A percentile compares a stretch with the other conserved stretches of the same genome.
phyloP scores from a whole-genome alignment of 92 coral and sea anemone genomes.

The Heliopora coerulea region DNA sequence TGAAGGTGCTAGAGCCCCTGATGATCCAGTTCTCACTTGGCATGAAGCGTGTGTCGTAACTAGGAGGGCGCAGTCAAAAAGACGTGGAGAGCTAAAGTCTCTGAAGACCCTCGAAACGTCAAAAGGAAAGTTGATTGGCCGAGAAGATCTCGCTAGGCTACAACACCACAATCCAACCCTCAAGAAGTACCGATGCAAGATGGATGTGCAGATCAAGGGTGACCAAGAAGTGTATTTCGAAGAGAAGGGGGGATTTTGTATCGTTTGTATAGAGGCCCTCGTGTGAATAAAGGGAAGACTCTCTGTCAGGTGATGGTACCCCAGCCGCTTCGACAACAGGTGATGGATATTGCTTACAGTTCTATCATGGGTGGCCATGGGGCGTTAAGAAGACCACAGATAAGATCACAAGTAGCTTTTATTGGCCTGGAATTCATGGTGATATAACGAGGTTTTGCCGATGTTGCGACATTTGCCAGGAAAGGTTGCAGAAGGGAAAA shows the following conservation, averaged over 20 bases:
- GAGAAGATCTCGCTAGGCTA: conserved; percentile 39
- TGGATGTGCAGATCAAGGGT: conserved; percentile 7
- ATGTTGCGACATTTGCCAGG: conserved; percentile 63
- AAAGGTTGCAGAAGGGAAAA: too few species aligned
- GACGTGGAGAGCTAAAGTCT: too few species aligned
- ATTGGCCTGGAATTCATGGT: conserved; percentile 47
- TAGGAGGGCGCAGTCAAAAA: too few species aligned
- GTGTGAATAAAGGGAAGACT: neutral
- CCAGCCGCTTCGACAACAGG: conserved; percentile 22
- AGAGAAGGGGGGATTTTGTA: conserved; percentile 16
- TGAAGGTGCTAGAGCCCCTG: too few species aligned
- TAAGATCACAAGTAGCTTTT: conserved; percentile 34
- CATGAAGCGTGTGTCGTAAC: too few species aligned
- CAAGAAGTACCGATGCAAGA: conserved; percentile 36
- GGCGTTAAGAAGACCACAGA: conserved; percentile 58
- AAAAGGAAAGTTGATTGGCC: too few species aligned
- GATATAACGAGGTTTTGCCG: conserved; percentile 45
- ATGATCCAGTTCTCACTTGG: too few species aligned
- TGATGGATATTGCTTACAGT: conserved; percentile 29
- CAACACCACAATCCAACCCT: conserved; percentile 41
- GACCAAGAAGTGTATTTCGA: neutral
- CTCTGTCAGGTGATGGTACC: conserved; percentile 41
- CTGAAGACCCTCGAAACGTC: too few species aligned
- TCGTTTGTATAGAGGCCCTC: neutral
- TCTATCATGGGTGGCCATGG: conserved; percentile 54